Base-by-base conservation (phyloP, 2,888 invertebrate genomes). In the Heliconius charithonia region DNA sequence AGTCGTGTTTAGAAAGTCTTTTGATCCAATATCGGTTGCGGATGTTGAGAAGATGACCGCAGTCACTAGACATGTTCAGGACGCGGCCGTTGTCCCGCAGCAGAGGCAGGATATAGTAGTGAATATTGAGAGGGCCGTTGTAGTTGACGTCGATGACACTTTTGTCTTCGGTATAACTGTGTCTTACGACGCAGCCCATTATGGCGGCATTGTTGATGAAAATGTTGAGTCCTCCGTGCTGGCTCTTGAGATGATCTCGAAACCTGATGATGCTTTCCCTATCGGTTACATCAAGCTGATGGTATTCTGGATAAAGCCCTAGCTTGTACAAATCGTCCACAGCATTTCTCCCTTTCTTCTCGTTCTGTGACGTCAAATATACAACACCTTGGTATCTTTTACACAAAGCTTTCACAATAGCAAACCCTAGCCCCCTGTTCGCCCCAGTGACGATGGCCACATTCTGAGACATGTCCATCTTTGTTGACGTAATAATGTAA, bases 121-220 rank as follows among this genome's bases (percentile, higher is more conserved):
- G 97, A 9, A 97, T 93, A 80, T 93, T 93, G 74, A 97, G 85
- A 27, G 96, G 92, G n/a, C 95, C 95, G 86, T 95, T 96, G 86
- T 96, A 97, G 87, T 98, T 98, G 0, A 96, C 96, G 73, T 93
- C 91, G 4, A 97, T 84, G 0, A 97, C 96, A 67, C 95, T 92
- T 85, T 96, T 95, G 22, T 96, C 96, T 89, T 90, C 87, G 63
- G 90, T 88, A 77, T 89, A 89, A 0, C 85, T 79, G 12, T 88
- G 75, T 89, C 84, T 73, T 10, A 16, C 16, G 2, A 29, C 45
- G 12, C 41, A 92, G 95, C 80, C 96, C 93, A 87, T 96, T 1
- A 93, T 96, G 0, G 95, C 97, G 13, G 97, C 97, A 89, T 97
- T 97, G 87, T 97, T 97, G 10, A 97, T 94, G 1, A 97, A 91